phyloP scores from a whole-genome alignment of 2,113 vertebrate species.

The Pseudopodoces humilis region DNA sequence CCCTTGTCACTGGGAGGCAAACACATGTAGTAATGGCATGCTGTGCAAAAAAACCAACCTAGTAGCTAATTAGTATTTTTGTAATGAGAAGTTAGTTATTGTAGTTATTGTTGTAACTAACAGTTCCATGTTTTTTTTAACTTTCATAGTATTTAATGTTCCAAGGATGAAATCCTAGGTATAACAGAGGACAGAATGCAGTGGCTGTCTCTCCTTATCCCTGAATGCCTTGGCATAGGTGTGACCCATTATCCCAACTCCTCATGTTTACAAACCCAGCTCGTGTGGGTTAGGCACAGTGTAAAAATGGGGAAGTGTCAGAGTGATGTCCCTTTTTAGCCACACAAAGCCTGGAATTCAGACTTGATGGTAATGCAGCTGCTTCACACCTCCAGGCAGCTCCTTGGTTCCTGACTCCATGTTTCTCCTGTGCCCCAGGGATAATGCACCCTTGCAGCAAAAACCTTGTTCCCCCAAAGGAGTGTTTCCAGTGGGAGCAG shows the following conservation, averaged over 20 bases:
- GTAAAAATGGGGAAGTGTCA: background rate
- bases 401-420: fast-evolving
- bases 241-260: background rate
- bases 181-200: background rate
- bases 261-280: background rate
- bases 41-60: background rate
- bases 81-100: background rate
- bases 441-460: background rate
- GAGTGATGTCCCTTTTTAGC: background rate
- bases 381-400: fast-evolving
- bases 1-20: no score
- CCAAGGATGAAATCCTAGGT: background rate
- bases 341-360: background rate
- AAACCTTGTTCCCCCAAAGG: background rate
- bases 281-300: background rate
- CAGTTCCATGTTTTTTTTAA: background rate
- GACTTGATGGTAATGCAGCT: fast-evolving
- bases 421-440: background rate
- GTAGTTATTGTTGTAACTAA: background rate
- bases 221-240: fast-evolving
- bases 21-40: fast-evolving
- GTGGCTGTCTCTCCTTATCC: background rate
- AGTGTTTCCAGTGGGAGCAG: background rate
- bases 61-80: background rate
- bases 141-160: background rate